Conservation (phyloP, 2,113 vertebrate genomes). For the Xiphophorus couchianus region DNA sequence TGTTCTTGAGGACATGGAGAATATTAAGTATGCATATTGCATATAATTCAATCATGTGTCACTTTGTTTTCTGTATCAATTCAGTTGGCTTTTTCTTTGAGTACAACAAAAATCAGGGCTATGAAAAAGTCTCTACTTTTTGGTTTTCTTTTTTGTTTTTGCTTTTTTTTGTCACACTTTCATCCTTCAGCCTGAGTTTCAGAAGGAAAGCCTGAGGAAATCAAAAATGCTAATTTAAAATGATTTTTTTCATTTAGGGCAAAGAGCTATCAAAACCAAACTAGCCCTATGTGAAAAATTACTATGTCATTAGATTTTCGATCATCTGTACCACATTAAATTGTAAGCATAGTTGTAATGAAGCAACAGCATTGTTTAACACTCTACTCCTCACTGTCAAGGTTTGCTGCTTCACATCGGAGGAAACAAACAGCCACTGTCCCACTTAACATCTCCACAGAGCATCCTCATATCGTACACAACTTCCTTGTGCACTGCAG, state of each 20-base stretch:
- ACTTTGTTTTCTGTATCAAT: conserved; percentile 1
- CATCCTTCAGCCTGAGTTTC: too few relatives aligned
- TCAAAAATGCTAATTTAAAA: neutral
- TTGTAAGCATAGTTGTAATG: neutral
- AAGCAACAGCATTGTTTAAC: neutral
- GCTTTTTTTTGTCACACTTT: too few relatives aligned
- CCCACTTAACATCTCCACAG: conserved; percentile 65
- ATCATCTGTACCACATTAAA: neutral
- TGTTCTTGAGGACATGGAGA: neutral
- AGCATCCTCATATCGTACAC: conserved; percentile 15
- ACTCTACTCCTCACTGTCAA: neutral
- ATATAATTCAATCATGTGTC: neutral
- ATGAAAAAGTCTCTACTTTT: too few relatives aligned
- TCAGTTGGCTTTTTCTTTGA: too few relatives aligned
- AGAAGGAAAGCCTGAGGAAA: neutral
- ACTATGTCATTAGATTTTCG: too few relatives aligned
- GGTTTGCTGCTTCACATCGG: conserved; percentile 10
- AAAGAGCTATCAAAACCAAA: neutral
- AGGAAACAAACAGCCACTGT: conserved; percentile 28
- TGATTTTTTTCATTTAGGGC: neutral
- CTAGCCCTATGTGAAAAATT: neutral
- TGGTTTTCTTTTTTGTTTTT: too few relatives aligned
- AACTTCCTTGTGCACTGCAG: conserved; percentile 22
- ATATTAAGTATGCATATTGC: conserved; percentile 19
- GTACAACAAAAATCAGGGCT: too few relatives aligned